Percentiles rank a stretch among this genome's conserved stretches.
These are phyloP conservation scores for Acanthosepion lycidas DNA, from an alignment of 2,888 invertebrate species.

Conservation along the genomic window DNA sequence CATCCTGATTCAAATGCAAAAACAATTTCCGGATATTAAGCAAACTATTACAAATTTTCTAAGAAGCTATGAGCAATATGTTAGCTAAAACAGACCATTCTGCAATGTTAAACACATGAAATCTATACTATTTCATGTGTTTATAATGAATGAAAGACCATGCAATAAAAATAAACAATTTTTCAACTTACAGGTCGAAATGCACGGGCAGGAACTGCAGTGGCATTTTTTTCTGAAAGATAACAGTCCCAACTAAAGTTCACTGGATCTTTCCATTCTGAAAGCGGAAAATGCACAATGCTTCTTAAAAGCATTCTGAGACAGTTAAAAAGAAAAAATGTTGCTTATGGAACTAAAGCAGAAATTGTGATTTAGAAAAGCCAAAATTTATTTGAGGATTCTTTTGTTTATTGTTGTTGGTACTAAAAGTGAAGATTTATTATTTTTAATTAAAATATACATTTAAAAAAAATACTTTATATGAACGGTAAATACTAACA, in stretches of 20 bases:
- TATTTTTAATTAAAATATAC: not conserved
- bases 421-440: not conserved
- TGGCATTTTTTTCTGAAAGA: constrained; percentile 83
- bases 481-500: no score
- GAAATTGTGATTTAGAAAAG: not conserved
- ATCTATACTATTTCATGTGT: not conserved
- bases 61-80: not conserved
- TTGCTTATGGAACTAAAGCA: not conserved
- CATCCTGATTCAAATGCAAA: no score
- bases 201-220: constrained; percentile 86
- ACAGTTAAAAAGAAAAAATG: not conserved
- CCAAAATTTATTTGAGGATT: no score
- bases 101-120: not conserved
- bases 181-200: constrained; percentile 77
- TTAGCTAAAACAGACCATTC: not conserved
- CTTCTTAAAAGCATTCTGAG: not conserved
- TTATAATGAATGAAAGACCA: not conserved
- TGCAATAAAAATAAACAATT: constrained; percentile 14
- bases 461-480: no score
- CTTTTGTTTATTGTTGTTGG: not conserved
- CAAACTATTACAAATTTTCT: no score
- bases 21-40: no score
- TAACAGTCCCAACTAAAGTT: constrained; percentile 90
- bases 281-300: constrained; percentile 45
- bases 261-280: constrained; percentile 66